Conservation (phyloP, 2,113 vertebrate species). For the Xerus inauris region DNA sequence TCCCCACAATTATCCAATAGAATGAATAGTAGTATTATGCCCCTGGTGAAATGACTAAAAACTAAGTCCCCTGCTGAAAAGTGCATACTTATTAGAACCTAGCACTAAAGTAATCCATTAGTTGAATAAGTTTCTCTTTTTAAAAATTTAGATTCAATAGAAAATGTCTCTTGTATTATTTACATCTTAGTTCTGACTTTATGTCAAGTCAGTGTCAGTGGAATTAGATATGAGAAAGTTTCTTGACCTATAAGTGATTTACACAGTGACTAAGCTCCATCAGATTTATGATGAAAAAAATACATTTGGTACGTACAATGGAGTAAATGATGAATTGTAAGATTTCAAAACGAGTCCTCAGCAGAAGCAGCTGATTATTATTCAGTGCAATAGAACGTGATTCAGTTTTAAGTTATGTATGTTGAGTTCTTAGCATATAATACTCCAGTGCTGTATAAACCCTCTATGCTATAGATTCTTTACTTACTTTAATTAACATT, state of each 20-base stretch:
- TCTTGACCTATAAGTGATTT: background rate
- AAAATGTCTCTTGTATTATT: background rate
- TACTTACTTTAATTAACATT: background rate
- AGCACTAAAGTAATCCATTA: background rate
- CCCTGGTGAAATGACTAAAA: background rate
- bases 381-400: background rate
- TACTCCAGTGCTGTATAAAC: background rate
- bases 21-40: background rate
- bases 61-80: background rate
- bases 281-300: slow-evolving; percentile 22
- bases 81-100: background rate
- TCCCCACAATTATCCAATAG: background rate
- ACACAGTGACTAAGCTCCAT: background rate
- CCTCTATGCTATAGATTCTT: background rate
- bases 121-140: background rate
- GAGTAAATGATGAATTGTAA: background rate
- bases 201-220: background rate
- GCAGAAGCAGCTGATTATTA: background rate
- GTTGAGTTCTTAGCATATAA: background rate
- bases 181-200: background rate
- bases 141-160: background rate
- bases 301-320: background rate
- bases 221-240: slow-evolving; percentile 3
- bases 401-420: background rate
- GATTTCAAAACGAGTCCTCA: background rate